Evolutionary conservation across 92 coral and sea anemone genomes (phyloP).

Genomic region (Isaurus tuberculatus): DNA sequence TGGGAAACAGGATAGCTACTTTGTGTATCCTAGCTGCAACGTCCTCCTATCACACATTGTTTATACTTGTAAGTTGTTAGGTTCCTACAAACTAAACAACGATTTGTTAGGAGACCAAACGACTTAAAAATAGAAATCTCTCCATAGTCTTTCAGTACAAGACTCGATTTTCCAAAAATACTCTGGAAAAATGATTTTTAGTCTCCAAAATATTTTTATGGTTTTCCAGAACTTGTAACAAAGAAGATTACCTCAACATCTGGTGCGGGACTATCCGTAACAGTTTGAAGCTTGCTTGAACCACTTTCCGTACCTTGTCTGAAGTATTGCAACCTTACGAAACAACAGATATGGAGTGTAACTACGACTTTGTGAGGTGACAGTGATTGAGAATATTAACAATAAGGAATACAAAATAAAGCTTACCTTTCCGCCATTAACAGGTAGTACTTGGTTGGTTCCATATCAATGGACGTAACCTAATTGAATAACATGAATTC

Average conservation of each 20-base stretch:
- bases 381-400: not conserved
- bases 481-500: not conserved
- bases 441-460: conserved; percentile 86
- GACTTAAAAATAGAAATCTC: too few relatives aligned
- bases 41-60: too few relatives aligned
- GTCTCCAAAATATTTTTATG: too few relatives aligned
- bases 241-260: conserved; percentile 63
- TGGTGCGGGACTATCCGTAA: conserved; percentile 59
- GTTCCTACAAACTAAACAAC: too few relatives aligned
- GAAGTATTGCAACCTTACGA: conserved; percentile 68
- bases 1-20: too few relatives aligned
- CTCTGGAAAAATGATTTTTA: too few relatives aligned
- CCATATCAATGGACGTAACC: conserved; percentile 89
- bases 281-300: conserved; percentile 53
- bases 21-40: too few relatives aligned
- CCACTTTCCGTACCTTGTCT: conserved; percentile 66
- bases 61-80: too few relatives aligned
- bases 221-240: not conserved
- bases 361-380: not conserved
- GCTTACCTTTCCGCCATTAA: conserved; percentile 74
- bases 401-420: not conserved
- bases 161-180: too few relatives aligned
- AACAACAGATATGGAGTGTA: not conserved
- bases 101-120: too few relatives aligned
- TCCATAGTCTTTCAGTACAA: too few relatives aligned